These are phyloP conservation scores for Drosophila punjabiensis DNA, from an alignment of 1,140 invertebrate genomes.

Conservation along the genomic window DNA sequence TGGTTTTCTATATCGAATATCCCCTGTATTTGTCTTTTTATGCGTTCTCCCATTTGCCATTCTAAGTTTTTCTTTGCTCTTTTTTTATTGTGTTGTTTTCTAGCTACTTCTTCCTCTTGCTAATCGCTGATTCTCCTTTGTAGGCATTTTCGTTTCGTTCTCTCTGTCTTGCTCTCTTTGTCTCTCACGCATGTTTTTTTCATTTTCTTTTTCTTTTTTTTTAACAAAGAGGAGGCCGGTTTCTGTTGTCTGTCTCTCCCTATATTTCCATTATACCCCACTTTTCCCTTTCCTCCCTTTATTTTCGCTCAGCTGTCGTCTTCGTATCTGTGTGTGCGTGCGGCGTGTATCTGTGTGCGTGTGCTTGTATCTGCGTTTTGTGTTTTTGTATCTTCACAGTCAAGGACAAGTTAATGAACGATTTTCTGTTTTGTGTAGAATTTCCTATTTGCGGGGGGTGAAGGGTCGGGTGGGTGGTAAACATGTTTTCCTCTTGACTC, in stretches of 20 bases:
- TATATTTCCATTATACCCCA: conserved; percentile 27
- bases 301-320: conserved; percentile 18
- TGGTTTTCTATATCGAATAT: not conserved
- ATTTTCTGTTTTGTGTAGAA: conserved; percentile 62
- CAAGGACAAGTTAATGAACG: conserved; percentile 81
- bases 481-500: conserved; percentile 19
- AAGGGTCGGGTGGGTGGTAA: conserved; percentile 7
- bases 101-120: conserved; percentile 29
- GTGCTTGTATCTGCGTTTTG: conserved; percentile 24
- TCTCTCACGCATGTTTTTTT: conserved; percentile 72
- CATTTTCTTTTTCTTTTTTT: conserved; percentile 17
- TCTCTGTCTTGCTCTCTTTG: conserved; percentile 31
- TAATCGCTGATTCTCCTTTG: conserved; percentile 50
- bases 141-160: conserved; percentile 40
- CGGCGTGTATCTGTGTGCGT: conserved; percentile 9
- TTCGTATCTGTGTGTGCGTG: conserved; percentile 15
- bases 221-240: conserved; percentile 67
- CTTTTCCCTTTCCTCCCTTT: conserved; percentile 14
- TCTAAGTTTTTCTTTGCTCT: conserved; percentile 45
- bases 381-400: conserved; percentile 70
- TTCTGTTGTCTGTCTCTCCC: conserved; percentile 40
- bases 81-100: conserved; percentile 46
- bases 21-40: conserved; percentile 20
- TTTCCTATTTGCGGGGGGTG: conserved; percentile 13
- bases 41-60: conserved; percentile 38